Evolutionary conservation across 2,888 invertebrate genomes (phyloP).

Genomic region (Fabriciana adippe): DNA sequence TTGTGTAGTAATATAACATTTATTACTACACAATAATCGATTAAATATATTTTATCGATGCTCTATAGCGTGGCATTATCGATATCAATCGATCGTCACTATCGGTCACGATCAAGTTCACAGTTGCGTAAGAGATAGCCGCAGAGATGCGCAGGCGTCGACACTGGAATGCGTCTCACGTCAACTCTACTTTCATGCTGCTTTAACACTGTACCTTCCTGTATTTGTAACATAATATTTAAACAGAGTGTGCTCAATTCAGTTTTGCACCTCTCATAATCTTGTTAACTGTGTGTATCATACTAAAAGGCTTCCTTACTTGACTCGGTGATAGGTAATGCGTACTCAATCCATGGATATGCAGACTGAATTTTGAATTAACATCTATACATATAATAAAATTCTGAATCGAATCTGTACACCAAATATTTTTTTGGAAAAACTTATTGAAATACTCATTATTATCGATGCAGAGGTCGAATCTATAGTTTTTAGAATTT

Average conservation of each 20-base stretch:
- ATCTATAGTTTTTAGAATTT: too few relatives aligned
- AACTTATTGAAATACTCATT: too few relatives aligned
- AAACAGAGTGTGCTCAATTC: background rate
- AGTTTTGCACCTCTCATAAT: too few relatives aligned
- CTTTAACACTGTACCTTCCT: slow-evolving; percentile 14
- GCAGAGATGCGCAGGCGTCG: slow-evolving; percentile 22
- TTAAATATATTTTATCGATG: slow-evolving; percentile 9
- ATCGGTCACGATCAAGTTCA: slow-evolving; percentile 26
- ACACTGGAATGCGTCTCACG: slow-evolving; percentile 23
- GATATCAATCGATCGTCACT: slow-evolving; percentile 23
- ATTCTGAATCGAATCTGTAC: too few relatives aligned
- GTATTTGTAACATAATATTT: background rate
- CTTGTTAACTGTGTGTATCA: too few relatives aligned
- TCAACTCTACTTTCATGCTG: slow-evolving; percentile 24
- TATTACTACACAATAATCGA: background rate
- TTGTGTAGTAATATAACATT: background rate
- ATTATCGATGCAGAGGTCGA: too few relatives aligned
- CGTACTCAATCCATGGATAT: too few relatives aligned
- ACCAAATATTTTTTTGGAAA: too few relatives aligned
- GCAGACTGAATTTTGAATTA: too few relatives aligned
- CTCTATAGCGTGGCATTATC: slow-evolving; percentile 4
- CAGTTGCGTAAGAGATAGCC: slow-evolving; percentile 27
- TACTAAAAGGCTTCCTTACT: too few relatives aligned
- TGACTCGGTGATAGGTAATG: too few relatives aligned
- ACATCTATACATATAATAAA: too few relatives aligned